Evolutionary conservation across 1,140 invertebrate genomes (phyloP).

Genomic region (Steinernema khuongi): DNA sequence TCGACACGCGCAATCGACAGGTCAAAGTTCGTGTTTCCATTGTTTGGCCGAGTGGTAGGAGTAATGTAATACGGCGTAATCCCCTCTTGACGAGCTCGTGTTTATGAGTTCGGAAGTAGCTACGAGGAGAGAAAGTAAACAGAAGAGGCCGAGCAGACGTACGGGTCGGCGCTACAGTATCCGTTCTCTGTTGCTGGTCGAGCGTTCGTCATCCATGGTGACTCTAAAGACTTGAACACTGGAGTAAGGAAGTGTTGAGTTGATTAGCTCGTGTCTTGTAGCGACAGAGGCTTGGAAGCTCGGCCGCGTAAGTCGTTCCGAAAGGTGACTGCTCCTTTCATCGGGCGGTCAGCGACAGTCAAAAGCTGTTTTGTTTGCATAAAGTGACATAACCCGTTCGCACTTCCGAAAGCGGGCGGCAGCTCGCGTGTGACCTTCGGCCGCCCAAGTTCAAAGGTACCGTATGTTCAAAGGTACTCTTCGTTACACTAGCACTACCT

Average conservation of each 20-base stretch:
- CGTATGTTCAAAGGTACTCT: too few species aligned
- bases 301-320: neutral
- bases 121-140: neutral
- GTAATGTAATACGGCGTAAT: constrained; percentile 15
- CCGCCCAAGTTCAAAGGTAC: too few species aligned
- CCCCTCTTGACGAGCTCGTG: neutral
- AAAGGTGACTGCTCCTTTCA: too few species aligned
- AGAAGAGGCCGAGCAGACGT: neutral
- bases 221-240: too few species aligned
- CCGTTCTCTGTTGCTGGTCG: too few species aligned
- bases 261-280: neutral
- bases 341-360: neutral
- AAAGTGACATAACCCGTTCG: neutral
- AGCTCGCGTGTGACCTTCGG: neutral
- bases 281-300: neutral
- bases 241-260: neutral
- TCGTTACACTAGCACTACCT: too few species aligned
- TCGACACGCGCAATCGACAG: constrained; percentile 4
- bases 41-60: constrained; percentile 11
- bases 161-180: neutral
- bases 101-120: constrained; percentile 4
- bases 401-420: constrained; percentile 1
- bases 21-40: constrained; percentile 13
- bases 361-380: neutral
- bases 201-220: too few species aligned